A percentile compares a stretch with the other conserved stretches of the same genome.
phyloP scores from a whole-genome alignment of 1,140 invertebrate species.

The Holcopasites calliopsidis region DNA sequence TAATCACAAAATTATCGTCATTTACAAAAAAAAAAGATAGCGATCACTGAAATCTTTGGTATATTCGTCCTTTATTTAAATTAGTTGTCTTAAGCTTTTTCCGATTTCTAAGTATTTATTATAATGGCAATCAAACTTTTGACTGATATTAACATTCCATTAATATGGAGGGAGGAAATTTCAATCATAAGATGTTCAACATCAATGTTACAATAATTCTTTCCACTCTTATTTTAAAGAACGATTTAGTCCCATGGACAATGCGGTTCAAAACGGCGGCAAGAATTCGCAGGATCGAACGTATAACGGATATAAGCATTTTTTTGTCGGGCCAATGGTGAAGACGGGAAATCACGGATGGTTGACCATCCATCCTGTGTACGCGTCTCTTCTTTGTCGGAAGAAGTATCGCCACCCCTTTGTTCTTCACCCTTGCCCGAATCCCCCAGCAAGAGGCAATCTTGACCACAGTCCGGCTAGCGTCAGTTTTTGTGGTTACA shows the following conservation, averaged over 20 bases:
- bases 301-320: slow-evolving; percentile 37
- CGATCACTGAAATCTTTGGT: too few relatives aligned
- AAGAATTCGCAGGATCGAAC: slow-evolving; percentile 19
- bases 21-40: too few relatives aligned
- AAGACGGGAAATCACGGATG: slow-evolving; percentile 67
- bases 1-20: too few relatives aligned
- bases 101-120: too few relatives aligned
- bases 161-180: too few relatives aligned
- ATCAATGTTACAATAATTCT: too few relatives aligned
- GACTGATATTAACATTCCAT: too few relatives aligned
- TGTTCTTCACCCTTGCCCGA: slow-evolving; percentile 39
- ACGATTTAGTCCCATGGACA: background rate
- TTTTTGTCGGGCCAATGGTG: slow-evolving; percentile 31
- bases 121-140: too few relatives aligned
- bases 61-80: too few relatives aligned
- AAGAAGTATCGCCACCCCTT: slow-evolving; percentile 44
- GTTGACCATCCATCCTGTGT: slow-evolving; percentile 66
- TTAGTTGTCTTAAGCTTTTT: too few relatives aligned
- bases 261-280: background rate
- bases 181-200: too few relatives aligned
- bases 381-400: slow-evolving; percentile 52
- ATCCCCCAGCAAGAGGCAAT: slow-evolving; percentile 17
- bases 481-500: slow-evolving; percentile 49
- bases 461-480: slow-evolving; percentile 57
- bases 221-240: background rate